Evolutionary conservation across 2,888 invertebrate genomes (phyloP), one percentile per base, ranked within the genome.

Genomic region (Limenitis camilla): DNA sequence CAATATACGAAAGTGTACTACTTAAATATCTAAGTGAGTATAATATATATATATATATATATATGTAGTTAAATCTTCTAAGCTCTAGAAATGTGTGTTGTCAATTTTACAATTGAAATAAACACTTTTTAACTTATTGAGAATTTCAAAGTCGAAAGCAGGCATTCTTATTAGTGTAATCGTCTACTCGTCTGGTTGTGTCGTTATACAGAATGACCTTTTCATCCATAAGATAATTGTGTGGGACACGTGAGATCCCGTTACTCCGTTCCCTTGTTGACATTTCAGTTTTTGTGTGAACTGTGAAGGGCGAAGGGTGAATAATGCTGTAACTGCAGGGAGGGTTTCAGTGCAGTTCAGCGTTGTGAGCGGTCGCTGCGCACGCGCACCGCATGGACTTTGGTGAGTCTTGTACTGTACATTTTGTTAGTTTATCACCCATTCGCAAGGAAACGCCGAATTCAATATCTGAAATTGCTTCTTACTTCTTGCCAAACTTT

Each of bases 241-340:
- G 39, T 35, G 33, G 53, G 49, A 46, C 53, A 52, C 53, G 54
- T 45, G 53, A 58, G 53, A 52, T 61, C 58, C 64, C 59, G 65
- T 64, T 65, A 63, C 46, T 43, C 49, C 41, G 32, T 39, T 57
- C 56, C 56, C 60, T 63, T 66, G 64, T 67, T 81, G 81, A 81
- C 81, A 77, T 81, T 81, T 78, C 59, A 64, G 66, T 78, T 76
- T 76, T 79, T 75, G 44, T 53, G 70, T 64, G 49, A 19, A 19
- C 19, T 19, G 19, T 19, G 19, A 19, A 19, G 3, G 19, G 19
- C 19, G 19, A 43, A 53, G 60, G 60, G 60, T 66, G 73, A 71
- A 70, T 75, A 77, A 70, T 69, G 64, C 60, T 58, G 56, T 59
- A 54, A 53, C 58, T 65, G 67, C 66, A 36, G 53, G 53, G 38